Evolutionary conservation across 2,797 vertebrate genomes (phyloP).

Genomic region (Apodemus agrarius): DNA sequence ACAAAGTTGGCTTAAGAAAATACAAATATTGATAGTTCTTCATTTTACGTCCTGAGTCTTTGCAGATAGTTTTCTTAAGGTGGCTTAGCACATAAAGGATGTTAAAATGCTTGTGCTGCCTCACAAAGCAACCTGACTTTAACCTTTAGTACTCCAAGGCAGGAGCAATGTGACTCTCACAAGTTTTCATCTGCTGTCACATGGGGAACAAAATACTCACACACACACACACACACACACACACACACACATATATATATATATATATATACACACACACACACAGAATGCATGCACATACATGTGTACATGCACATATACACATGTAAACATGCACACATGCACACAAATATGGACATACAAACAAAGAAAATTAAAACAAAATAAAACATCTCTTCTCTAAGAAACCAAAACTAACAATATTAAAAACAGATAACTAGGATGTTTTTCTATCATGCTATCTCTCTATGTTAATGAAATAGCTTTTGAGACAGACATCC

Average conservation of each 20-base stretch:
- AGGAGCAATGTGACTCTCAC: too few species aligned
- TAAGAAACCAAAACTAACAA: neutral
- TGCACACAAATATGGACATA: neutral
- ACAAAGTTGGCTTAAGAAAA: neutral
- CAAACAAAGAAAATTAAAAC: neutral
- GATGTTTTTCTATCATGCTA: neutral
- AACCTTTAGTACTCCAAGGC: neutral
- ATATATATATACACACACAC: neutral
- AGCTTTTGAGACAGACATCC: neutral
- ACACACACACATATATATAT: too few species aligned
- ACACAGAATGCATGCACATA: neutral
- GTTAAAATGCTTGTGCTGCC: neutral
- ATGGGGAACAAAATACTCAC: neutral
- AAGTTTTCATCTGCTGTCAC: neutral
- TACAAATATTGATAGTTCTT: neutral
- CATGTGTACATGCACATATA: too few species aligned
- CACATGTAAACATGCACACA: fast-evolving
- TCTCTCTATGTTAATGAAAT: neutral
- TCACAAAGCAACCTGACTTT: neutral
- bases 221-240: neutral
- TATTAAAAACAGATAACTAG: neutral
- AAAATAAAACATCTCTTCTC: neutral
- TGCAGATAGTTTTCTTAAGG: neutral
- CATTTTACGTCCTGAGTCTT: neutral
- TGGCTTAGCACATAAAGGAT: neutral